Evolutionary conservation across 92 coral and sea anemone species (phyloP), one percentile per base, ranked within the genome.

Genomic region (Porites evermanni): DNA sequence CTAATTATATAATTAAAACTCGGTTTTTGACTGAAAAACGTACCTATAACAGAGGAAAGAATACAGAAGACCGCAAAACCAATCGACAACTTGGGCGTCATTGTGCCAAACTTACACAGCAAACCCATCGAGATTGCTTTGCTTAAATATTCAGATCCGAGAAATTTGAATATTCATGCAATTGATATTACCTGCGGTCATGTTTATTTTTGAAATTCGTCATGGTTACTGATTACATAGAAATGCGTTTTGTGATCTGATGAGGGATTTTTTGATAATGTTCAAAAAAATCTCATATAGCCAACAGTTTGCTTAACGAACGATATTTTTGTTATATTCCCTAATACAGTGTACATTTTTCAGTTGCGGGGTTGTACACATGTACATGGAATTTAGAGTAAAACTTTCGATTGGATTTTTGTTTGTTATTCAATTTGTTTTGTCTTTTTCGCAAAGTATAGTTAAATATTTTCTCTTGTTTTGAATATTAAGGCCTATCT

Each of bases 101-200:
- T 78, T 14, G 26, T 17, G 70, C 70, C n/a, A 38, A 20, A 12
- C 29, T 12, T 47, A 14, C 16, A 4, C 65, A 14, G 52, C 66
- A 24, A 21, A 7, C 17, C 7, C 19, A 16, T 7, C 67, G 67
- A 16, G 67, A 63, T 63, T 63, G 67, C 67, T 78, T 18, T 12
- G 80, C 67, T 38, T 77, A 77, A 38, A 78, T 61, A 78, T 78
- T 26, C 82, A 78, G 29, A 14, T 64, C 12, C 17, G 14, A 13
- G 64, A 77, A 77, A 63, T 78, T 64, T 78, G 71, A 78, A 78
- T 78, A 53, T 64, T 61, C 23, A 11, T 56, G 6, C 47, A 3
- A 16, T 63, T 63, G n/a, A 63, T 63, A 63, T 63, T 63, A n/a
- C 8, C 24, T 16, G 16, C 67, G n/a, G 7, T 63, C 67, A 63